Evolutionary conservation across 2,888 invertebrate genomes (phyloP).

Genomic region (Perizoma affinitatum): DNA sequence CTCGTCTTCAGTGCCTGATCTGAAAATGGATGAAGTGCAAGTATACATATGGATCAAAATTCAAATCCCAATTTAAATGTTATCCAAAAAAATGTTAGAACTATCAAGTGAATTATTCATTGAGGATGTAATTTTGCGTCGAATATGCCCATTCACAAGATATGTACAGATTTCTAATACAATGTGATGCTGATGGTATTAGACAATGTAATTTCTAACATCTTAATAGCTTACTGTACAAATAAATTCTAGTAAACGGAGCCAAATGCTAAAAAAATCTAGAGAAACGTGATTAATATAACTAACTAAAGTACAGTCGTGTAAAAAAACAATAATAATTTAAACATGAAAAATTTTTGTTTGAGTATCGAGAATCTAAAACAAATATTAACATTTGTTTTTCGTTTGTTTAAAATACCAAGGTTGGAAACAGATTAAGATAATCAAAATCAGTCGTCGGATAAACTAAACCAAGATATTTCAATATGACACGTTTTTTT

Average conservation of each 20-base stretch:
- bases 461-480: constrained; percentile 8
- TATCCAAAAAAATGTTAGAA: neutral
- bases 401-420: constrained; percentile 23
- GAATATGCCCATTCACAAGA: no score
- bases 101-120: neutral
- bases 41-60: constrained; percentile 1
- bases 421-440: constrained; percentile 24
- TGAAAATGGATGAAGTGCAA: constrained; percentile 22
- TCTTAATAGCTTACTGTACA: neutral
- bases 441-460: constrained; percentile 14
- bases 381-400: constrained; percentile 26
- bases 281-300: constrained; percentile 10
- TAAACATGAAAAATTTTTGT: constrained; percentile 28
- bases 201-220: neutral
- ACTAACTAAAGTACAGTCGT: constrained; percentile 25
- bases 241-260: neutral
- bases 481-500: neutral
- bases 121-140: neutral
- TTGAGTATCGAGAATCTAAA: constrained; percentile 25
- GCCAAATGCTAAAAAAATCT: constrained; percentile 19
- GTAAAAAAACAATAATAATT: constrained; percentile 38
- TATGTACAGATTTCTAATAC: no score
- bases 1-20: constrained; percentile 28
- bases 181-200: constrained; percentile 3
- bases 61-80: constrained; percentile 4